Evolutionary conservation across 35 echinoderm and acorn worm species (phyloP).

Genomic region (Anneissia japonica): DNA sequence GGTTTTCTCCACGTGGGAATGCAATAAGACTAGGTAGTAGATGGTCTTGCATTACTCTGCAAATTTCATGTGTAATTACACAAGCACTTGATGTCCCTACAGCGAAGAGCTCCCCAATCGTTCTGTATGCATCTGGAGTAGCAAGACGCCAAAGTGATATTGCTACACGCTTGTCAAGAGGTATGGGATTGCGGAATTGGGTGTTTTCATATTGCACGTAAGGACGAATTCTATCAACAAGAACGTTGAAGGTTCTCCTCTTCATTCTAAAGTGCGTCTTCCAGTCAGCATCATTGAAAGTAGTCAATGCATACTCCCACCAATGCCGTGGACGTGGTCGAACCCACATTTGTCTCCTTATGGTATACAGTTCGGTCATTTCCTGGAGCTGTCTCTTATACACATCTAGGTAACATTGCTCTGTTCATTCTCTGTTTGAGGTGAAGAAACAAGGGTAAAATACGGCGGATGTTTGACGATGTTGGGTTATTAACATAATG

Average conservation of each 20-base stretch:
- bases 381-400: no score
- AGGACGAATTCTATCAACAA: background rate
- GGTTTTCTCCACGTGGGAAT: background rate
- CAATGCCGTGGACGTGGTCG: background rate
- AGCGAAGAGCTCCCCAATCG: constrained; percentile 8
- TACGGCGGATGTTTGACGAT: no score
- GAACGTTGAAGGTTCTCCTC: background rate
- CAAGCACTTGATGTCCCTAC: constrained; percentile 11
- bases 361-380: no score
- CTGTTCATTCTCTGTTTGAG: no score
- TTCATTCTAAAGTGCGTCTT: constrained; percentile 19
- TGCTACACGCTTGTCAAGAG: constrained; percentile 2
- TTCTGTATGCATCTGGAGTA: constrained; percentile 16
- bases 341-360: no score
- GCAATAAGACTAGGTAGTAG: background rate
- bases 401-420: no score
- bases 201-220: background rate
- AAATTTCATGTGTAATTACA: constrained; percentile 7
- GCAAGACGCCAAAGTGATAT: constrained; percentile 19
- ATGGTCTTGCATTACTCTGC: background rate
- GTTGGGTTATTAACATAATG: no score
- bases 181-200: background rate
- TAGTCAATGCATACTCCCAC: background rate
- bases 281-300: background rate
- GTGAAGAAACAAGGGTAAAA: no score